Percentiles rank a stretch among this genome's conserved stretches.
These are phyloP conservation scores for Aptenodytes patagonicus DNA, from an alignment of 2,113 vertebrate species.

Conservation along the genomic window DNA sequence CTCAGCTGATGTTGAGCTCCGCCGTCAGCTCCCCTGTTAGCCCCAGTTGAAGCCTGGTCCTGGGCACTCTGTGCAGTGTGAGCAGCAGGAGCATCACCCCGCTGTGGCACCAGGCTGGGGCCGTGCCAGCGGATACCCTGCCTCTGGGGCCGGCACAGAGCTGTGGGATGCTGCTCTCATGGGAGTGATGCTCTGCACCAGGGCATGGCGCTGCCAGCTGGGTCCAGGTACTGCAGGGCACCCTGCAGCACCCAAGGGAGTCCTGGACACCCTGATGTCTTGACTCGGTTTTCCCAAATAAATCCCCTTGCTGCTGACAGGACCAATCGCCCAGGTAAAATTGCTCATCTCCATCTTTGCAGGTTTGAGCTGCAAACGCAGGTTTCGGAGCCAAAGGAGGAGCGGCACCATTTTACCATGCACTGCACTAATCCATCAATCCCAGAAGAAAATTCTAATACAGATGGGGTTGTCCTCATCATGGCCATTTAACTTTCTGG, in stretches of 20 bases:
- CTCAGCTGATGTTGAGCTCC: background rate
- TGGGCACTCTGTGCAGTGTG: background rate
- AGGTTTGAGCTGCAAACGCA: background rate
- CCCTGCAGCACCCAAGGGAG: background rate
- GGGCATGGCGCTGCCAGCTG: background rate
- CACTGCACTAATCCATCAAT: background rate
- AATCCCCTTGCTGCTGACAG: background rate
- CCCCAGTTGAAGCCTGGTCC: background rate
- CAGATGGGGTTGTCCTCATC: background rate
- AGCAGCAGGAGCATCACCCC: background rate
- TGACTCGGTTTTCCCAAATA: background rate
- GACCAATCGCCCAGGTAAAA: accelerated
- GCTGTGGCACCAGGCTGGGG: background rate
- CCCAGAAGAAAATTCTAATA: background rate
- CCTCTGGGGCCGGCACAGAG: accelerated
- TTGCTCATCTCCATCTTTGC: background rate
- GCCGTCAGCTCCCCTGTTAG: background rate
- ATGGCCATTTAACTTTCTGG: background rate
- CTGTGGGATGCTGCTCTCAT: background rate
- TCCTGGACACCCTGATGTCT: background rate
- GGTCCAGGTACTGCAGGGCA: background rate
- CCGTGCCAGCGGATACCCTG: background rate
- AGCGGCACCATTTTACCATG: background rate
- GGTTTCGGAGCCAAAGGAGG: background rate
- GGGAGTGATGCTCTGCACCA: background rate